Evolutionary conservation across 2,797 vertebrate genomes (phyloP).

Genomic region (Acipenser transmontanus): DNA sequence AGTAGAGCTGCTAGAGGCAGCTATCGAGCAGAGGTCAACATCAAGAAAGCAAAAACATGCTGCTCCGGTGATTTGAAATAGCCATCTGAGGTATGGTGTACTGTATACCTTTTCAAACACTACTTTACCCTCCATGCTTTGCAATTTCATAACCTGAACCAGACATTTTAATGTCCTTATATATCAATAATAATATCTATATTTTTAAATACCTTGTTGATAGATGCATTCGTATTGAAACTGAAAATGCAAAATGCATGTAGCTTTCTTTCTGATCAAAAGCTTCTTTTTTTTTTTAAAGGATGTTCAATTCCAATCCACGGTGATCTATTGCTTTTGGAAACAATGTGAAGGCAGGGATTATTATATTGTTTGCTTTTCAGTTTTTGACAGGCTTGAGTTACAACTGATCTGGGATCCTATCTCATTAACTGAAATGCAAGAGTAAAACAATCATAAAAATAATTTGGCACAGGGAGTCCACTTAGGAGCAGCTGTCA

Average conservation of each 20-base stretch:
- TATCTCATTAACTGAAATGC: slow-evolving; percentile 94
- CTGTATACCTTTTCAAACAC: too few species aligned
- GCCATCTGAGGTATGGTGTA: too few species aligned
- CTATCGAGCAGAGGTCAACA: too few species aligned
- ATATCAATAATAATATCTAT: neutral
- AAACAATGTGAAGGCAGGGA: slow-evolving; percentile 37
- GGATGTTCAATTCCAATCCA: slow-evolving; percentile 17
- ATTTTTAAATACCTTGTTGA: too few species aligned
- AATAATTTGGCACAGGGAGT: slow-evolving; percentile 86
- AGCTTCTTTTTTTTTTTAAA: too few species aligned
- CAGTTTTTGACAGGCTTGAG: slow-evolving; percentile 79
- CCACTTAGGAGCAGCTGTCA: slow-evolving; percentile 86
- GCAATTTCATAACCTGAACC: neutral
- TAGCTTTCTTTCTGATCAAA: too few species aligned
- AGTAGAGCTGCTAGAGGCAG: too few species aligned
- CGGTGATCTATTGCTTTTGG: slow-evolving; percentile 47
- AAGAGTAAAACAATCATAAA: slow-evolving; percentile 89
- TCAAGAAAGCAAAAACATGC: too few species aligned
- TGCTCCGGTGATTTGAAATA: too few species aligned
- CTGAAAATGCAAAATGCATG: too few species aligned
- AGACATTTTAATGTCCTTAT: neutral
- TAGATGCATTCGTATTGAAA: too few species aligned
- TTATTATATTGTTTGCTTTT: slow-evolving; percentile 68
- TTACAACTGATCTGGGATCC: slow-evolving; percentile 87
- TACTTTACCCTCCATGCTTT: neutral